These are phyloP conservation scores for Rhagologus leucostigma DNA, from an alignment of 2,113 vertebrate genomes.

Conservation along the genomic window DNA sequence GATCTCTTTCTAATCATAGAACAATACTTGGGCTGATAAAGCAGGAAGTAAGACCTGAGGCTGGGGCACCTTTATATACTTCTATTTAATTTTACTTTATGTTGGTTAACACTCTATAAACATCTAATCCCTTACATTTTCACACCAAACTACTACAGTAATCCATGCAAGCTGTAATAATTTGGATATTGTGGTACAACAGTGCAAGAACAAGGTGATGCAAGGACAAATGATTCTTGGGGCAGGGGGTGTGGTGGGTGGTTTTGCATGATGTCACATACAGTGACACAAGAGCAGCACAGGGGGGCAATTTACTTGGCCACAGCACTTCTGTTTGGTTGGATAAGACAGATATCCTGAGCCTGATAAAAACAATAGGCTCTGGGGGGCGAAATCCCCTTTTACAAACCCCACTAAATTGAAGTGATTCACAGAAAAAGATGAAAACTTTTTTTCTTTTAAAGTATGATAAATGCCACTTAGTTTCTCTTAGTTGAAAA, in stretches of 20 bases:
- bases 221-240: background rate
- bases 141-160: background rate
- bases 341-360: background rate
- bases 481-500: background rate
- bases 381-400: background rate
- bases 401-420: background rate
- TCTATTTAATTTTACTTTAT: background rate
- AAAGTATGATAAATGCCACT: background rate
- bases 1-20: background rate
- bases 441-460: background rate
- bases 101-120: background rate
- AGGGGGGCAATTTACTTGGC: background rate
- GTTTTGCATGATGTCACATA: background rate
- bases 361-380: background rate
- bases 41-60: background rate
- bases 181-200: background rate
- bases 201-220: background rate
- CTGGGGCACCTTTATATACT: background rate
- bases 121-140: background rate
- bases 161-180: background rate
- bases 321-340: background rate
- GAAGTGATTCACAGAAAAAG: background rate
- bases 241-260: background rate
- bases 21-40: background rate
- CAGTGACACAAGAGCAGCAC: background rate